Base-by-base conservation (phyloP, 53 echinoderm and acorn worm genomes). In the Henricia sp. region DNA sequence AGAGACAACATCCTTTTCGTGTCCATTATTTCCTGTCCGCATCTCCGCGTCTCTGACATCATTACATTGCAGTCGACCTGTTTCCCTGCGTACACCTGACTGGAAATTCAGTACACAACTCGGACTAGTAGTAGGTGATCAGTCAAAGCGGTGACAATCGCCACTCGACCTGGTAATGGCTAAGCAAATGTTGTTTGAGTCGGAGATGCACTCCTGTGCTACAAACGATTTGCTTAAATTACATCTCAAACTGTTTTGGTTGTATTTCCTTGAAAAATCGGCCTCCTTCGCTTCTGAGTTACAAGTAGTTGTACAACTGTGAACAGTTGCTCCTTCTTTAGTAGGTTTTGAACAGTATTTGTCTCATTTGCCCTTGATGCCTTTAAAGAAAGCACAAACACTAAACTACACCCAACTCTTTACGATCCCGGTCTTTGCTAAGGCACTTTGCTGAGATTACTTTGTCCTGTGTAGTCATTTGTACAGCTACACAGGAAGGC, bases 371-470 rank as follows among this genome's bases (percentile, higher is more conserved):
- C 21, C 37, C 53, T 35, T 54, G 35, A 73, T 73, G 73, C 53
- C 73, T 73, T 73, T 73, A 52, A 73, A 52, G 52, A 52, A 73
- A 52, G 52, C 19, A 51, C 73, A 71, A 71, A 71, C 48, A 73
- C 37, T 73, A 1, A 8, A 9, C 6, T 52, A 12, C 36, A 0
- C 9, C 19, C 54, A 52, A 14, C 30, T 52, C 20, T n/a, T 23
- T 34, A n/a, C n/a, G n/a, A n/a, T n/a, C n/a, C 30, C 62, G 30
- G 62, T 60, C 62, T 60, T 2, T 11, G 62, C 62, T 32, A 60
- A 60, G 29, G 30, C 33, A 60, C 62, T 13, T 19, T 6, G 30
- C 13, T 12, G 32, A 64, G 33, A 24, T 56, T 56, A 56, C 24
- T 20, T 23, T n/a, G n/a, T 24, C 37, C 8, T 53, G 54, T 73